Base-by-base conservation (phyloP, 2,888 invertebrate genomes). In the Spilarctia lutea region DNA sequence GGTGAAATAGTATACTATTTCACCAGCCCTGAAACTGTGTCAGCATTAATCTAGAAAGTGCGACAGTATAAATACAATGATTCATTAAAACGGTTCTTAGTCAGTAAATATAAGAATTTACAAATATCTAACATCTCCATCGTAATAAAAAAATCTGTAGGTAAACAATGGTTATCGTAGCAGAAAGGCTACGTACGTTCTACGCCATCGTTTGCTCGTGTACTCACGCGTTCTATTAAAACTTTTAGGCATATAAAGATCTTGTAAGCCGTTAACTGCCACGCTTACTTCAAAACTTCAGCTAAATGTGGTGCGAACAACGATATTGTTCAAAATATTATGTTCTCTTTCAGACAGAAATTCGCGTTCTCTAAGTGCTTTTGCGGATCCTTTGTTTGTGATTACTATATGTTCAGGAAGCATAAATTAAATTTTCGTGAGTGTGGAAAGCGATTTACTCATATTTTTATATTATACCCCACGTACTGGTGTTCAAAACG, bases 211-310 rank as follows among this genome's bases (percentile, higher is more conserved):
- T 66, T 68, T 42, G n/a, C 35, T 39, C 45, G 60, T 66, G 72
- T 68, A 76, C 75, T 84, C 84, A 87, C 82, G 84, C 80, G 81
- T 77, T 79, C 78, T 78, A 72, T 78, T 72, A 48, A 82, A 86
- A 85, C 75, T 86, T 85, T 81, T 35, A 79, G 69, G 65, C 68
- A 77, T 76, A 72, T 76, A 71, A 75, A 77, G 74, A 81, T 77
- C 69, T 78, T 75, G 82, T 79, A 76, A 72, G 79, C 76, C 84
- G 72, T 80, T 80, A 83, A 80, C 79, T 74, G 80, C 69, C 82
- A 66, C 60, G 70, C 66, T 72, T 35, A 72, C 74, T 74, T 77
- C 73, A 52, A 72, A 83, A 83, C 78, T 83, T 82, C 35, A 68
- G 70, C 63, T 39, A 75, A 84, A 75, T 76, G 75, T 76, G 77